phyloP scores from a whole-genome alignment of 2,113 vertebrate species.

The Proteles cristata region DNA sequence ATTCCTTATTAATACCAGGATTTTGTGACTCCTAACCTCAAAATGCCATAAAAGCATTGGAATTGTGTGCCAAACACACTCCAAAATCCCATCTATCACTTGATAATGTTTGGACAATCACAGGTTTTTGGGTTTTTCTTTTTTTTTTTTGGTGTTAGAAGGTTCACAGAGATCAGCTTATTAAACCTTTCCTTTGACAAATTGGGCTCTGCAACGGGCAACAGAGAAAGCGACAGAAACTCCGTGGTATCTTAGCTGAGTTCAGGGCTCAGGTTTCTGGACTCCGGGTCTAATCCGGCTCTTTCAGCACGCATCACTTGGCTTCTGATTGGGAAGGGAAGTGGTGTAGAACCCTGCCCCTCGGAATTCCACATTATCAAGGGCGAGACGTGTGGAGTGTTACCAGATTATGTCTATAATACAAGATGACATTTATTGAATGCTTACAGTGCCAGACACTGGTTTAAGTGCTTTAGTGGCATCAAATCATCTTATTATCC shows the following conservation, averaged over 20 bases:
- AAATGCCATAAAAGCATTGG: not conserved
- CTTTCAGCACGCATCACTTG: accelerated
- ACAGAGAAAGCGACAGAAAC: too few species aligned
- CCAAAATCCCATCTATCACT: too few species aligned
- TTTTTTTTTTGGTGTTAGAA: not conserved
- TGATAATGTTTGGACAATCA: not conserved
- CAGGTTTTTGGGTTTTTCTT: not conserved
- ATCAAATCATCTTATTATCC: not conserved
- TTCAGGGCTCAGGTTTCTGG: not conserved
- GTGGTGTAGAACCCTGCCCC: accelerated
- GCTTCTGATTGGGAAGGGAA: not conserved
- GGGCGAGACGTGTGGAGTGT: not conserved
- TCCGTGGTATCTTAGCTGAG: not conserved
- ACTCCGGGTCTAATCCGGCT: not conserved
- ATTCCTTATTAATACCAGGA: not conserved
- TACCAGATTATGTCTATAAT: not conserved
- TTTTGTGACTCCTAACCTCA: not conserved
- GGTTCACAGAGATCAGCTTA: not conserved
- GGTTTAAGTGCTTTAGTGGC: not conserved
- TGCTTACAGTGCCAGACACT: not conserved
- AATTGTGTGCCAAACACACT: not conserved
- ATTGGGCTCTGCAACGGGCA: not conserved
- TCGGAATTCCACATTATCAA: accelerated
- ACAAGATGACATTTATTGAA: not conserved
- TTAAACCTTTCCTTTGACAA: not conserved